Evolutionary conservation across 1,140 invertebrate species (phyloP), one percentile per base, ranked within the genome.

Genomic region (Pseudomyrmex cubaensis): DNA sequence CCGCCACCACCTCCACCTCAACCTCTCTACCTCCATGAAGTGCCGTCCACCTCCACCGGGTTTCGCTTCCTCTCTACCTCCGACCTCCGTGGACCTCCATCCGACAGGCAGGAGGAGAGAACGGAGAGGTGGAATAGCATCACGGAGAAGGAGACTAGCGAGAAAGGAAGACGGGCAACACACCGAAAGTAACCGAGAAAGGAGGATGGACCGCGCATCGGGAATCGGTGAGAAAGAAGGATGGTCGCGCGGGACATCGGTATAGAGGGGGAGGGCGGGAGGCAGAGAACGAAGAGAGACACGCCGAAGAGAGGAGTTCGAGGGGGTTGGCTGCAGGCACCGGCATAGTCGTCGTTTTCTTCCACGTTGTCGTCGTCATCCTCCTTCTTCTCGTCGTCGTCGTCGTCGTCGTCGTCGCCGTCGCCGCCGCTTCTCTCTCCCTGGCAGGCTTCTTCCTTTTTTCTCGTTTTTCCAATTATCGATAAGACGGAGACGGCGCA

Each of bases 381-480:
- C 15, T 44, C 67, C 61, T 72, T 78, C 50, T 66, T 69, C 44
- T 77, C 77, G 50, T 74, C 20, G 15, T 46, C 69, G 4, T 57
- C 50, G 2, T 48, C 63, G 8, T 22, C 67, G 0, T 52, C 13
- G 3, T 25, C 22, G 46, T 62, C 78, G 17, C 56, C 35, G 83
- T 61, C 66, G 59, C 66, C 62, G 73, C 66, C 48, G 54, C n/a
- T 64, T 52, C 56, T 48, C 77, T 69, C 22, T 56, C 20, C 35
- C 77, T 44, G 59, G 61, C 74, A 62, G 59, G 57, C 59, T 64
- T 48, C 52, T 66, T 56, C 61, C 50, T 74, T 83, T 84, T 88
- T 88, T 88, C 90, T 90, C 83, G 83, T 92, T 92, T 90, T 92
- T 90, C 91, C 90, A 93, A 93, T 92, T 91, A 92, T 92, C 91